Conservation (phyloP, 2,113 vertebrate genomes). For the Gymnobelideus leadbeateri region DNA sequence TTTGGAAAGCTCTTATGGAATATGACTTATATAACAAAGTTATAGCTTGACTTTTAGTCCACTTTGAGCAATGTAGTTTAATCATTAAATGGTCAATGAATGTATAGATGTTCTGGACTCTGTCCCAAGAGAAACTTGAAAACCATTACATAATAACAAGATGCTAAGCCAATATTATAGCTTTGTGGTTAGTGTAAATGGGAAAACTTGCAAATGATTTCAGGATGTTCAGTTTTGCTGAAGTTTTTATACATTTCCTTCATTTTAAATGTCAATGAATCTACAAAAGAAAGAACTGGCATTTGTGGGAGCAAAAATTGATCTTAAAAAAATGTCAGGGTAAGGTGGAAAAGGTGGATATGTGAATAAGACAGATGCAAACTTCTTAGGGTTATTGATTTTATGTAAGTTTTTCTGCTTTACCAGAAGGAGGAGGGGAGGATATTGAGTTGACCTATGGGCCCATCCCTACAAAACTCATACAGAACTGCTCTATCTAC, state of each 20-base stretch:
- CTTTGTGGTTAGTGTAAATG: constrained; percentile 66
- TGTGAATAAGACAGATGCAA: neutral
- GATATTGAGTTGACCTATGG: neutral
- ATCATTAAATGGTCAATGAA: constrained; percentile 9
- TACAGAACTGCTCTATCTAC: neutral
- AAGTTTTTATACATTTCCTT: neutral
- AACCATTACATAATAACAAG: constrained; percentile 8
- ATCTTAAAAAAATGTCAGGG: neutral
- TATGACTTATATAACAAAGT: neutral
- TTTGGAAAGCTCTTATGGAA: neutral
- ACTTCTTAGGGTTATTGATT: neutral
- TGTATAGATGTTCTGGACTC: neutral
- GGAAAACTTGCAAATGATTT: neutral
- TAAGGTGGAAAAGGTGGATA: neutral
- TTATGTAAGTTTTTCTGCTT: neutral
- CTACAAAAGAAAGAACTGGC: neutral
- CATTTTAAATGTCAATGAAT: constrained; percentile 1
- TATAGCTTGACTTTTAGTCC: neutral
- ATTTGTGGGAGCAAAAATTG: neutral
- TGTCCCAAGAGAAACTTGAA: neutral
- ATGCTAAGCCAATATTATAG: constrained; percentile 65
- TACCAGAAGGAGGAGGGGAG: neutral
- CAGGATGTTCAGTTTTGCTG: neutral
- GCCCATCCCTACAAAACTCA: neutral
- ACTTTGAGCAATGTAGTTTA: neutral